phyloP scores from a whole-genome alignment of 2,888 invertebrate genomes.

The Cartodere bifasciata region DNA sequence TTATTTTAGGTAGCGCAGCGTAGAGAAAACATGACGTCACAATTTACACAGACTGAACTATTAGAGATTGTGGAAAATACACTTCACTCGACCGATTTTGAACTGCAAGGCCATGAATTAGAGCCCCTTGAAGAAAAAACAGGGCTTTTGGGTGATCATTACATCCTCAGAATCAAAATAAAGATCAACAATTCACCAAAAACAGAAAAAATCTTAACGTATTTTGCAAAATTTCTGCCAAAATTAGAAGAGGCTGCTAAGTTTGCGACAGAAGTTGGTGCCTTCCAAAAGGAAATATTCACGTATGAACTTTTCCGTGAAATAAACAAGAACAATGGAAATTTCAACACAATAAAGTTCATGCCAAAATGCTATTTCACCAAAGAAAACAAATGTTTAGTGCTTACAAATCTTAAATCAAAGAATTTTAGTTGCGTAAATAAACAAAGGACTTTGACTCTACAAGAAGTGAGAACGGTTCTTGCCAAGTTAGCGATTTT shows the following conservation, averaged over 20 bases:
- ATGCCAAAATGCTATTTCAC: constrained; percentile 28
- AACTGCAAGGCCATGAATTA: constrained; percentile 14
- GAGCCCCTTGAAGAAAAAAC: constrained; percentile 16
- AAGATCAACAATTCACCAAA: too few relatives aligned
- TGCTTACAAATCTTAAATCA: constrained; percentile 32
- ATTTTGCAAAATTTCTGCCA: constrained; percentile 27
- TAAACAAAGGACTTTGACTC: constrained; percentile 21
- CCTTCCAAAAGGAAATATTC: constrained; percentile 24
- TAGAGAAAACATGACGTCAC: too few relatives aligned
- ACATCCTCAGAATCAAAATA: constrained; percentile 14
- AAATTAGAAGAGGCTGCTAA: constrained; percentile 16
- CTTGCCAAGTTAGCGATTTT: constrained; percentile 27
- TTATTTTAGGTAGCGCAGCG: too few relatives aligned
- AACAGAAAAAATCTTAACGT: constrained; percentile 14
- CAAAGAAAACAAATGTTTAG: constrained; percentile 24
- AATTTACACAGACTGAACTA: too few relatives aligned
- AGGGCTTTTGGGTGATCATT: constrained; percentile 25
- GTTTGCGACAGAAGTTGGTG: constrained; percentile 22
- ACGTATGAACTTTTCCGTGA: constrained; percentile 19
- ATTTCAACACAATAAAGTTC: constrained; percentile 20
- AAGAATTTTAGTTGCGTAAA: constrained; percentile 23
- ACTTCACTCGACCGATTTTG: constrained; percentile 15
- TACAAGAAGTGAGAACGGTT: constrained; percentile 22
- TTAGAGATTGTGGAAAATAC: constrained; percentile 16
- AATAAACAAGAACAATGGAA: constrained; percentile 13